phyloP scores from a whole-genome alignment of 2,797 vertebrate species.

The Clangula hyemalis region DNA sequence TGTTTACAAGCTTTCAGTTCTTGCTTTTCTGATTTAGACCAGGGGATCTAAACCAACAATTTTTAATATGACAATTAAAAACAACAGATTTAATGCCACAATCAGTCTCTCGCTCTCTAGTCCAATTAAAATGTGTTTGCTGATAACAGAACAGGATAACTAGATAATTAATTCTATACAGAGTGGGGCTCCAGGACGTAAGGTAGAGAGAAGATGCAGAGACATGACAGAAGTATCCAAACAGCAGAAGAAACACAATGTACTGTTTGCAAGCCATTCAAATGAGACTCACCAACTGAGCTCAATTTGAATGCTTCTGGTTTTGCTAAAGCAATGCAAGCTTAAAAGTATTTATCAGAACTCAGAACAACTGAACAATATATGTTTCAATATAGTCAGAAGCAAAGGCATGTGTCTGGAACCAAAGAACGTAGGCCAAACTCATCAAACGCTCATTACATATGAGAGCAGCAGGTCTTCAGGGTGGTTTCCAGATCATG shows the following conservation, averaged over 20 bases:
- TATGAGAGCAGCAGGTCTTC: neutral
- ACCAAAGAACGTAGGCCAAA: neutral
- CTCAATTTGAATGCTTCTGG: neutral
- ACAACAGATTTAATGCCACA: neutral
- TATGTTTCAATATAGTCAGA: neutral
- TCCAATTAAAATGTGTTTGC: neutral
- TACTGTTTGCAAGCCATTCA: neutral
- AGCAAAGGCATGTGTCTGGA: neutral
- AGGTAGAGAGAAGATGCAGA: neutral
- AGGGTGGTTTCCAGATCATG: rapidly evolving
- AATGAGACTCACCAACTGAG: neutral
- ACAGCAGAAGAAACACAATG: neutral
- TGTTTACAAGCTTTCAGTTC: neutral
- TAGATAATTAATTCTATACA: neutral
- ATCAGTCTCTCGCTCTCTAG: neutral
- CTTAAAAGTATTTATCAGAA: neutral
- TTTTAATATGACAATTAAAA: neutral
- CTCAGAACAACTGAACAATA: neutral
- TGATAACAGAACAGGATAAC: neutral
- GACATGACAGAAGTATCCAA: neutral
- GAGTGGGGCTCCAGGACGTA: neutral
- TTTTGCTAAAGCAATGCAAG: neutral
- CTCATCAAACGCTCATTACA: neutral
- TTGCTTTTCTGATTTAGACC: neutral
- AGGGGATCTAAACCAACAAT: neutral